Conservation (phyloP, 2,888 invertebrate species). For the Schrankia costaestrigalis region DNA sequence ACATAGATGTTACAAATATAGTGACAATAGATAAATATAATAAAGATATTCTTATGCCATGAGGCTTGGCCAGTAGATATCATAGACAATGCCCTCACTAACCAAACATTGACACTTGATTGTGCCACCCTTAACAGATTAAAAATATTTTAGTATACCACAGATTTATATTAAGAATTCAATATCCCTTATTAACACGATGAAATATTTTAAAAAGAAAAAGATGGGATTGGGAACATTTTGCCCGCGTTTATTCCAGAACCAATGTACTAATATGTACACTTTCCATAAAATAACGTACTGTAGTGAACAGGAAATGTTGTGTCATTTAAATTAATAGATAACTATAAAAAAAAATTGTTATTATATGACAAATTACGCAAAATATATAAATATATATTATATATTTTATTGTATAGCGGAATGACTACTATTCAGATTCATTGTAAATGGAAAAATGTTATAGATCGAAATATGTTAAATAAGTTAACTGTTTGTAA, state of each 20-base stretch:
- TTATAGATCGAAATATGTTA: constrained; percentile 76
- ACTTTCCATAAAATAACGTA: constrained; percentile 53
- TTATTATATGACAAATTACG: constrained; percentile 71
- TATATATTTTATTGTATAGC: constrained; percentile 79
- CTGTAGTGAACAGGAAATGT: constrained; percentile 63
- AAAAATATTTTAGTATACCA: constrained; percentile 33
- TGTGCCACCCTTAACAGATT: constrained; percentile 60
- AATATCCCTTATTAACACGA: constrained; percentile 7
- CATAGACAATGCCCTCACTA: constrained; percentile 34
- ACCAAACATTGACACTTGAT: constrained; percentile 52
- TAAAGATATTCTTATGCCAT: background rate
- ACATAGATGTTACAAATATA: constrained; percentile 39
- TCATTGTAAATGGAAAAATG: constrained; percentile 77
- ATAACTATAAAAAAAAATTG: constrained; percentile 63
- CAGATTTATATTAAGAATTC: constrained; percentile 12
- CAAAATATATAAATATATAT: constrained; percentile 53
- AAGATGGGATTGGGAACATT: constrained; percentile 25
- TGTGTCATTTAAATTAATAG: constrained; percentile 74
- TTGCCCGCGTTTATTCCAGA: constrained; percentile 25
- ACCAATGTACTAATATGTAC: constrained; percentile 29
- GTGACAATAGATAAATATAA: constrained; percentile 39
- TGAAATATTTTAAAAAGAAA: constrained; percentile 17
- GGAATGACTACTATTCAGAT: constrained; percentile 75
- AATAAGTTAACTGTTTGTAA: constrained; percentile 80
- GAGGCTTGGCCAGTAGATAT: constrained; percentile 54